Evolutionary conservation across 64 coral and sea anemone species (phyloP), one percentile per base, ranked within the genome.

Genomic region (Dendronephthya gigantea): DNA sequence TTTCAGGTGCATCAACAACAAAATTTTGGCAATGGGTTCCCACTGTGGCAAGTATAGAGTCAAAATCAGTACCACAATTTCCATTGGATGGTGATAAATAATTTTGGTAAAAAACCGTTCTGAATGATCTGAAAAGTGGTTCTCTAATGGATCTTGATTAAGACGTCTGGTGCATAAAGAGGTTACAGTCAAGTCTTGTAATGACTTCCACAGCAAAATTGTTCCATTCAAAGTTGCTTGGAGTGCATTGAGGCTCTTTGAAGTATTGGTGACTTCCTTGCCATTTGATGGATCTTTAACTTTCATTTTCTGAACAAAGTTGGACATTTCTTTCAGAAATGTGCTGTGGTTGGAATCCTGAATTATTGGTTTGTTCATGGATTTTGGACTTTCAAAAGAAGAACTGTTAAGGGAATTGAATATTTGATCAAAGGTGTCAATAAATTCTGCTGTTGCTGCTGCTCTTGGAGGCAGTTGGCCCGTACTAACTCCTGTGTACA

Each of bases 131-230:
- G 50, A 83, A 83, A 83, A 8, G 40, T 12, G 40, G n/a, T 83
- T 83, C 23, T 83, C 81, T 38, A 83, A 40, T 15, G 31, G 40
- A 39, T 83, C 81, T 23, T 83, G 81, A 35, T 83, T 83, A 15
- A 83, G 40, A 4, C 81, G 81, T 23, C 32, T 8, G 8, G 81
- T 83, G 3, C 32, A 40, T 36, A 83, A 23, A 83, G 8, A 83
- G 10, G 10, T 11, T 55, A 17, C 50, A 11, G 17, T 11, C 50
- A 11, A 17, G n/a, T n/a, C n/a, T 17, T 55, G 50, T n/a, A n/a
- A n/a, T n/a, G n/a, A n/a, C n/a, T n/a, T n/a, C 50, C 50, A 55
- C 10, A 55, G 50, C 50, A 11, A 10, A 55, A 55, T 55, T 55
- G 50, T 55, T 17, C 50, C 50, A 10, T 55, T 55, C 17, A 55